Evolutionary conservation across 2,888 invertebrate species (phyloP).

Genomic region (Parnassius apollo): DNA sequence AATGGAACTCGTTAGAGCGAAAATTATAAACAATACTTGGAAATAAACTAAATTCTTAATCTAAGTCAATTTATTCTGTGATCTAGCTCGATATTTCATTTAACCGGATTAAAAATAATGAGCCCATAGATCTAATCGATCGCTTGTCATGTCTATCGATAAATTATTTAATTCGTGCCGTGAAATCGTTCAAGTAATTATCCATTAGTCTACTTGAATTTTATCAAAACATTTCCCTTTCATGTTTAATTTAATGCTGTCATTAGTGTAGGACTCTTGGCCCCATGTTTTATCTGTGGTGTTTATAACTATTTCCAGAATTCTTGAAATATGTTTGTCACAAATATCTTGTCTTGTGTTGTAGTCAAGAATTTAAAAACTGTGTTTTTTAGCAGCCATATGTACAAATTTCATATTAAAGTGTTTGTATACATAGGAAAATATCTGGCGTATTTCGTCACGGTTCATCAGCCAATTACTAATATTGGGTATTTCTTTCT

Average conservation of each 20-base stretch:
- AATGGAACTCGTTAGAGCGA: slow-evolving; percentile 7
- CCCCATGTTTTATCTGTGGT: neutral
- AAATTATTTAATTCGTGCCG: slow-evolving; percentile 29
- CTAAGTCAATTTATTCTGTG: slow-evolving; percentile 16
- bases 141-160: slow-evolving; percentile 33
- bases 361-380: too few relatives aligned
- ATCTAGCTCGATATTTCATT: slow-evolving; percentile 22
- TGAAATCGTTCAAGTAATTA: slow-evolving; percentile 12
- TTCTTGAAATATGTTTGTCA: too few relatives aligned
- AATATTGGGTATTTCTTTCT: too few relatives aligned
- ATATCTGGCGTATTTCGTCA: too few relatives aligned
- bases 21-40: slow-evolving; percentile 13
- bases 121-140: slow-evolving; percentile 33
- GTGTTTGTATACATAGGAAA: too few relatives aligned
- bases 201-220: slow-evolving; percentile 18
- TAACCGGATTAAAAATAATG: slow-evolving; percentile 34
- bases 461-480: too few relatives aligned
- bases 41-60: slow-evolving; percentile 17
- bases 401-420: too few relatives aligned
- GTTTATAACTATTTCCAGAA: neutral
- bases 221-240: slow-evolving; percentile 10
- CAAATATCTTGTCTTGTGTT: too few relatives aligned
- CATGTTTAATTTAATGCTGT: neutral
- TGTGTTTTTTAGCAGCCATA: too few relatives aligned
- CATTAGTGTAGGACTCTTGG: neutral